These are phyloP conservation scores for Camponotus pennsylvanicus DNA, from an alignment of 1,140 invertebrate genomes.

Conservation along the genomic window DNA sequence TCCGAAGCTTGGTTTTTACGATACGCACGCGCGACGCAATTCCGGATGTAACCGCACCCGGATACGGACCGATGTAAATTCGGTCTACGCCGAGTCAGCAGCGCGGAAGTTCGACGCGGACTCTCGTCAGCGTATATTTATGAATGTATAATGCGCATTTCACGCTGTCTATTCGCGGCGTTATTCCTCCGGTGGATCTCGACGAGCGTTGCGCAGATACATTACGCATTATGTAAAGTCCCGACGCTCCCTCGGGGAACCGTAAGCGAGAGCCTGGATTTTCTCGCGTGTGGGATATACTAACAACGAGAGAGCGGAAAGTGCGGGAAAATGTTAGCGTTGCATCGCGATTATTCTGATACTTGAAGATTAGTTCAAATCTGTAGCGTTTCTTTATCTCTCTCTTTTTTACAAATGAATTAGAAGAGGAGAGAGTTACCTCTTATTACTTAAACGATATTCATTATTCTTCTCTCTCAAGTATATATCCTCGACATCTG, in stretches of 20 bases:
- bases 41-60: conserved; percentile 4
- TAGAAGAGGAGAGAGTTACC: background rate
- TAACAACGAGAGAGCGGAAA: conserved; percentile 4
- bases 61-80: conserved; percentile 32
- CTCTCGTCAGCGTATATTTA: conserved; percentile 55
- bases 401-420: background rate
- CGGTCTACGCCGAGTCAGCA: background rate
- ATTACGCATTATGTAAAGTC: conserved; percentile 64
- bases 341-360: conserved; percentile 32
- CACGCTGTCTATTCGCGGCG: conserved; percentile 51
- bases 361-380: conserved; percentile 48
- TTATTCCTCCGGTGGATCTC: conserved; percentile 57
- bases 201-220: background rate
- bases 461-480: background rate
- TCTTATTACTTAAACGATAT: background rate
- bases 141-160: conserved; percentile 60
- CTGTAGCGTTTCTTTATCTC: conserved; percentile 16
- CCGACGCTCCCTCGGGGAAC: conserved; percentile 27
- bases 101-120: conserved; percentile 36
- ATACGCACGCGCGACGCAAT: background rate
- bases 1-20: background rate
- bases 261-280: conserved; percentile 66
- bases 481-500: too few relatives aligned
- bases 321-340: background rate
- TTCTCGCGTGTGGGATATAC: conserved; percentile 30